These are phyloP conservation scores for Lucilia sericata DNA, from an alignment of 1,140 invertebrate genomes.

Conservation along the genomic window DNA sequence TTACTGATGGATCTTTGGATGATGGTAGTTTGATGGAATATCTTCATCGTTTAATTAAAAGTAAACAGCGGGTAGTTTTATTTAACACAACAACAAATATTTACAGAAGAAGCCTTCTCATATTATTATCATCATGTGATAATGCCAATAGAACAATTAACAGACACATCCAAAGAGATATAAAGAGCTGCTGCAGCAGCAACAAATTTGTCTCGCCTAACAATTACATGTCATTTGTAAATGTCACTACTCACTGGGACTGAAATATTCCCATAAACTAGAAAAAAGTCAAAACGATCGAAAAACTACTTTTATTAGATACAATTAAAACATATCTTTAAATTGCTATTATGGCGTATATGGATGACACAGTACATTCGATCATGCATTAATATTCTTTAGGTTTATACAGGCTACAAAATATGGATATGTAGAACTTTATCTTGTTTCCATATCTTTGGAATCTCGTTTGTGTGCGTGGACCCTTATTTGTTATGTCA, in stretches of 20 bases:
- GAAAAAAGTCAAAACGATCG: background rate
- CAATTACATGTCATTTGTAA: conserved; percentile 40
- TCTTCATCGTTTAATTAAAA: conserved; percentile 26
- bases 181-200: conserved; percentile 19
- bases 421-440: background rate
- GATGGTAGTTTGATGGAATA: conserved; percentile 1
- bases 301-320: background rate
- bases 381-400: too few relatives aligned
- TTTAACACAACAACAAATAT: conserved; percentile 6
- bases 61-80: conserved; percentile 36
- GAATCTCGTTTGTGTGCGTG: background rate
- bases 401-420: background rate
- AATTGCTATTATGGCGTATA: too few relatives aligned
- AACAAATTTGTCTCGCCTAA: conserved; percentile 38
- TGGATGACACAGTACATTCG: background rate
- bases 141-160: background rate
- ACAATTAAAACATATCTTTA: background rate
- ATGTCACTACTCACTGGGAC: conserved; percentile 9
- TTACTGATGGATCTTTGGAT: background rate
- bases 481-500: background rate
- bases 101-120: background rate
- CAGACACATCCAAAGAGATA: background rate
- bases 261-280: background rate
- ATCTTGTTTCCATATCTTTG: background rate
- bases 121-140: background rate